Evolutionary conservation across 2,113 vertebrate genomes (phyloP).

Genomic region (Prionailurus bengalensis): DNA sequence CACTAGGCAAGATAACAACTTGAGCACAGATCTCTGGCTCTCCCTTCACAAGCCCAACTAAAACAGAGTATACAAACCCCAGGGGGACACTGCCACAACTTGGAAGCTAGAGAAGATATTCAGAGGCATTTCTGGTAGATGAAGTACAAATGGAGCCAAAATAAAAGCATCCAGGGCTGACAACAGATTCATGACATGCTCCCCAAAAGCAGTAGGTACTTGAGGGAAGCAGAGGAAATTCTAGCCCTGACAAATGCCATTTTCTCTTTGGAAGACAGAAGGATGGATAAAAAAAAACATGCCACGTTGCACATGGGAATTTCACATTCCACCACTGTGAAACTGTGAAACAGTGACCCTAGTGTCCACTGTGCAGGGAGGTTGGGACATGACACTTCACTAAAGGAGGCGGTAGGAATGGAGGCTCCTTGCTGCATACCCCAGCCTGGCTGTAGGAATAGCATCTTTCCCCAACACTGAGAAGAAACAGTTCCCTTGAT

Average conservation of each 20-base stretch:
- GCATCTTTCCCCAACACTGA: not conserved
- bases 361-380: not conserved
- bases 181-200: not conserved
- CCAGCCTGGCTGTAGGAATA: not conserved
- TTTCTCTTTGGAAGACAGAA: not conserved
- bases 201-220: not conserved
- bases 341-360: not conserved
- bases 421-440: not conserved
- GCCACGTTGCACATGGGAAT: not conserved
- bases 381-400: too few relatives aligned
- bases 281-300: not conserved
- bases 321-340: not conserved
- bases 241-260: not conserved
- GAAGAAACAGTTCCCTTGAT: not conserved
- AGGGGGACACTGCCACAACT: not conserved
- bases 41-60: not conserved
- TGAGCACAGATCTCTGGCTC: not conserved
- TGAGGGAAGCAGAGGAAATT: not conserved
- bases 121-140: not conserved
- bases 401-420: not conserved
- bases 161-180: not conserved
- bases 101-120: not conserved
- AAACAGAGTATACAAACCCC: not conserved
- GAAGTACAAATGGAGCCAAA: not conserved
- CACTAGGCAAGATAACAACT: not conserved